Evolutionary conservation across 2,888 invertebrate genomes (phyloP).

Genomic region (Hypomecis punctinalis): DNA sequence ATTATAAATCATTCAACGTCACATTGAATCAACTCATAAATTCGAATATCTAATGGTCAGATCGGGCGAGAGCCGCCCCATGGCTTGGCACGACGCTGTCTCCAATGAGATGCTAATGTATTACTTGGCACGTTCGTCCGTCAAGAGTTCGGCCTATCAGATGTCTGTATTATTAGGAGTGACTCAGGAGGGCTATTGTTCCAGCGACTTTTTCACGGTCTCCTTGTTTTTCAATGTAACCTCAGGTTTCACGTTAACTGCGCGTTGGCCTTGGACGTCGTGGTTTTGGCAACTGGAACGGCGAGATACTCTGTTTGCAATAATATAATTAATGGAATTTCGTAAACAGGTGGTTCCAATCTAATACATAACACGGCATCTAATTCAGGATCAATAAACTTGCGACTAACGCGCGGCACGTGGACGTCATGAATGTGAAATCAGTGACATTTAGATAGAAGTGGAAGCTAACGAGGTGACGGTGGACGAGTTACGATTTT

Average conservation of each 20-base stretch:
- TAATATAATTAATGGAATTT: slow-evolving; percentile 28
- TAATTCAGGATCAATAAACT: slow-evolving; percentile 27
- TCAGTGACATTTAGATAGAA: slow-evolving; percentile 18
- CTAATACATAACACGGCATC: slow-evolving; percentile 19
- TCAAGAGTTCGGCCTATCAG: slow-evolving; percentile 64
- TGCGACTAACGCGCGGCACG: background rate
- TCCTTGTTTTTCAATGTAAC: slow-evolving; percentile 53
- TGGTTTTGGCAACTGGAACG: slow-evolving; percentile 49
- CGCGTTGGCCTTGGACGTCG: slow-evolving; percentile 53
- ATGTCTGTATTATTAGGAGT: slow-evolving; percentile 68
- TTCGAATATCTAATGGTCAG: slow-evolving; percentile 47
- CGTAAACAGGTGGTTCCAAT: slow-evolving; percentile 29
- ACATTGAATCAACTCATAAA: slow-evolving; percentile 55
- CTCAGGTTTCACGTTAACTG: slow-evolving; percentile 49
- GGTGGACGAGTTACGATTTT: slow-evolving; percentile 11
- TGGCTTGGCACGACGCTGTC: slow-evolving; percentile 68
- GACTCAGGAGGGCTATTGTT: slow-evolving; percentile 59
- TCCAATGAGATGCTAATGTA: slow-evolving; percentile 79
- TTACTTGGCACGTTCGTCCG: slow-evolving; percentile 74
- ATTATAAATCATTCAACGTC: slow-evolving; percentile 42
- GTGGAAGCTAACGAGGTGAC: slow-evolving; percentile 5
- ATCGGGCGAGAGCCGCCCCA: slow-evolving; percentile 51
- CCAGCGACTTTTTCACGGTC: slow-evolving; percentile 50
- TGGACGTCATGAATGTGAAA: slow-evolving; percentile 19
- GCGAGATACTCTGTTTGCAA: slow-evolving; percentile 19